These are phyloP conservation scores for Aproaerema taeniolella DNA, from an alignment of 2,888 invertebrate genomes.

Conservation along the genomic window DNA sequence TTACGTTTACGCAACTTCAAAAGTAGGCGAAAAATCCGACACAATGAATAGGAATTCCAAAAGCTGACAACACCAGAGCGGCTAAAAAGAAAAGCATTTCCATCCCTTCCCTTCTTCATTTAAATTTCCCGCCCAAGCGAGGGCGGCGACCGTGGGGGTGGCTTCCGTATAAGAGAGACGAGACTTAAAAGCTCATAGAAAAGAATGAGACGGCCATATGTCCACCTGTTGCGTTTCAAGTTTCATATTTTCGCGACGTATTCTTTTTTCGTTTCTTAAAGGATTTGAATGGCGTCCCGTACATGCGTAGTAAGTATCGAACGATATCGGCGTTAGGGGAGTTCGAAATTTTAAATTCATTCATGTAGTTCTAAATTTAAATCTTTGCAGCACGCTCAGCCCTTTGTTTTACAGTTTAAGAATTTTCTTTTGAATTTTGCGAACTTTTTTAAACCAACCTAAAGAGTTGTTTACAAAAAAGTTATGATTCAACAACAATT, in stretches of 20 bases:
- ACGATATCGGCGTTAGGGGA: slow-evolving; percentile 48
- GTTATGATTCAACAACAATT: too few species aligned
- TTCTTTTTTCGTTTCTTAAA: slow-evolving; percentile 70
- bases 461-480: too few species aligned
- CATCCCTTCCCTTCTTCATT: slow-evolving; percentile 70
- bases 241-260: slow-evolving; percentile 66
- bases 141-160: slow-evolving; percentile 73
- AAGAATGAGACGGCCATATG: slow-evolving; percentile 73
- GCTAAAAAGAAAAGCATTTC: slow-evolving; percentile 76
- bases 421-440: too few species aligned
- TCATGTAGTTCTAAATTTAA: slow-evolving; percentile 29
- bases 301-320: slow-evolving; percentile 68
- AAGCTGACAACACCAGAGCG: too few species aligned
- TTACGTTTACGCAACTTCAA: too few species aligned
- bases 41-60: too few species aligned
- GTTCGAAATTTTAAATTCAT: slow-evolving; percentile 44
- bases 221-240: slow-evolving; percentile 71
- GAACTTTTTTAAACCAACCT: too few species aligned
- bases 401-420: too few species aligned
- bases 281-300: slow-evolving; percentile 64
- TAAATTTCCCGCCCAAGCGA: slow-evolving; percentile 72
- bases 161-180: slow-evolving; percentile 69
- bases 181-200: slow-evolving; percentile 64
- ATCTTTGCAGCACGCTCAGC: slow-evolving; percentile 24
- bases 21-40: too few species aligned